phyloP scores from a whole-genome alignment of 2,888 invertebrate species.

The Xestobium rufovillosum region DNA sequence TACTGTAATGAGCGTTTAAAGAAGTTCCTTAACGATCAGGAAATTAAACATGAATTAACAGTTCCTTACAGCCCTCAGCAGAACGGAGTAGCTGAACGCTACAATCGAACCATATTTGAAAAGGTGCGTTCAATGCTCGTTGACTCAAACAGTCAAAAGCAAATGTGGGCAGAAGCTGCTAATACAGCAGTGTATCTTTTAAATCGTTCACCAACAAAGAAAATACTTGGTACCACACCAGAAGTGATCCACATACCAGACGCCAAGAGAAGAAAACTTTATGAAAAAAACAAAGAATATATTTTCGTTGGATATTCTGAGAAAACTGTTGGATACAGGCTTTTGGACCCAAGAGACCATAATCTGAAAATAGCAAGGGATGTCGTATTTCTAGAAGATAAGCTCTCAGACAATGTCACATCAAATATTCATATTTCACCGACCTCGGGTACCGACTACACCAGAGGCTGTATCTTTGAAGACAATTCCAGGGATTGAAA shows the following conservation, averaged over 20 bases:
- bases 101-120: conserved; percentile 24
- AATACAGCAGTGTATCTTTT: conserved; percentile 20
- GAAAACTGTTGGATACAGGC: conserved; percentile 17
- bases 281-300: conserved; percentile 11
- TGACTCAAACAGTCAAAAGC: too few relatives aligned
- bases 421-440: too few relatives aligned
- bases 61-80: too few relatives aligned
- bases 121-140: conserved; percentile 22
- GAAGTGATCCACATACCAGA: conserved; percentile 10
- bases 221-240: conserved; percentile 10
- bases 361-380: too few relatives aligned
- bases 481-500: too few relatives aligned
- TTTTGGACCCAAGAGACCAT: conserved; percentile 17
- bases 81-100: conserved; percentile 9
- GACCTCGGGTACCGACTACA: too few relatives aligned
- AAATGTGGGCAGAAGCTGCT: conserved; percentile 19
- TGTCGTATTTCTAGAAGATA: conserved; percentile 20
- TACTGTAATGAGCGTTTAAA: conserved; percentile 16
- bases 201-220: conserved; percentile 15
- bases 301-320: too few relatives aligned
- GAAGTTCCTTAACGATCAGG: conserved; percentile 6
- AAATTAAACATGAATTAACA: conserved; percentile 9
- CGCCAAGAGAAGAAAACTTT: conserved; percentile 9
- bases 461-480: too few relatives aligned
- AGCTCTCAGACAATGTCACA: too few relatives aligned